Percentiles rank a stretch among this genome's conserved stretches.
Conservation (phyloP, 2,797 vertebrate species). For the Karalla daura region DNA sequence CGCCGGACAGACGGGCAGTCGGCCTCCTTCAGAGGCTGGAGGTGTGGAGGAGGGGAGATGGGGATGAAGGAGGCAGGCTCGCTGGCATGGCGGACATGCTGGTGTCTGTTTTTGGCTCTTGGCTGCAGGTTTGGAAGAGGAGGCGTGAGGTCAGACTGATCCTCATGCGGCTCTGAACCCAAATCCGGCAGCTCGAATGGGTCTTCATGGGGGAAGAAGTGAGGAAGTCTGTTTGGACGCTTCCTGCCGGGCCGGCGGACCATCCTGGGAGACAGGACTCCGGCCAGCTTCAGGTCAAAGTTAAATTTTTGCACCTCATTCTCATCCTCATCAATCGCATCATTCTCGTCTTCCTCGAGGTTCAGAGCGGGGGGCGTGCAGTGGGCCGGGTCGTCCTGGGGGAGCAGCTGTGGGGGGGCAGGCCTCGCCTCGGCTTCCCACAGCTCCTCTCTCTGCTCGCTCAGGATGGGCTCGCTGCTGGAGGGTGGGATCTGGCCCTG, state of each 20-base stretch:
- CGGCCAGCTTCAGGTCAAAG: constrained; percentile 87
- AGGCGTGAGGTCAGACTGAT: constrained; percentile 35
- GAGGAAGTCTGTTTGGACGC: constrained; percentile 84
- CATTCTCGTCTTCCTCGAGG: constrained; percentile 61
- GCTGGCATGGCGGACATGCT: constrained; percentile 91
- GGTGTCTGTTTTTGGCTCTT: constrained; percentile 76
- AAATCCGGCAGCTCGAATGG: constrained; percentile 68
- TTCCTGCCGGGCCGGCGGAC: constrained; percentile 89
- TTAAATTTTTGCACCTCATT: constrained; percentile 74
- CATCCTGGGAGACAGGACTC: constrained; percentile 86
- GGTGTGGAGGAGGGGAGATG: constrained; percentile 83
- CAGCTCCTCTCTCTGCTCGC: constrained; percentile 82
- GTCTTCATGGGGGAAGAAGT: constrained; percentile 80
- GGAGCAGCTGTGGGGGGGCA: constrained; percentile 33
- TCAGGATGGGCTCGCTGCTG: constrained; percentile 95
- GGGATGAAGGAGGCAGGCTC: constrained; percentile 91
- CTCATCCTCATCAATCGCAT: constrained; percentile 51
- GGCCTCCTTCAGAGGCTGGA: constrained; percentile 62
- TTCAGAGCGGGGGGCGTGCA: constrained; percentile 59
- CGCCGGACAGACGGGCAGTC: constrained; percentile 47
- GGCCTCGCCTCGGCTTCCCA: constrained; percentile 75
- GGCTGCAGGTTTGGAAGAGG: constrained; percentile 52
- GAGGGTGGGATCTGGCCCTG: constrained; percentile 87
- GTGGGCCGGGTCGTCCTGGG: too few relatives aligned
- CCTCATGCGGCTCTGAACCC: constrained; percentile 57